A percentile compares a stretch with the other conserved stretches of the same genome.
phyloP scores from a whole-genome alignment of 2,888 invertebrate genomes.

The Bembecia ichneumoniformis region DNA sequence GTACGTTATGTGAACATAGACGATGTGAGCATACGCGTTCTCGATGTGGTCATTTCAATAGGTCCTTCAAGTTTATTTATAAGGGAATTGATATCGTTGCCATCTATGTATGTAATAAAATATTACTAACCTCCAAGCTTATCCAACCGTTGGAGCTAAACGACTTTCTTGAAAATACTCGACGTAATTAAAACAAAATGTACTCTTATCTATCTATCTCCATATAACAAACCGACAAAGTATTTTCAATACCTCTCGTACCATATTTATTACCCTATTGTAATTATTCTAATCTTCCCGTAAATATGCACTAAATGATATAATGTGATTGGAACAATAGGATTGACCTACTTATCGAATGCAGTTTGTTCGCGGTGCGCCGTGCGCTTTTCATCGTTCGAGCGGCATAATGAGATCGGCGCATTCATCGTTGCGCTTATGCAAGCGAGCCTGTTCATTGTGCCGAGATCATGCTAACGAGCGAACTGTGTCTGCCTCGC shows the following conservation, averaged over 20 bases:
- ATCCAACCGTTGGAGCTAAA: too few relatives aligned
- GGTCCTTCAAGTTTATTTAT: too few relatives aligned
- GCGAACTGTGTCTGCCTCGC: constrained; percentile 5
- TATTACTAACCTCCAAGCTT: too few relatives aligned
- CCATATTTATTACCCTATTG: not conserved
- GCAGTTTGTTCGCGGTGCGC: constrained; percentile 27
- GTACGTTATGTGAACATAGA: not conserved
- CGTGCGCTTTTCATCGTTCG: constrained; percentile 44
- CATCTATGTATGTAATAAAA: too few relatives aligned
- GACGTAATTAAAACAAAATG: too few relatives aligned
- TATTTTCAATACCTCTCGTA: too few relatives aligned
- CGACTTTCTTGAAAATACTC: too few relatives aligned
- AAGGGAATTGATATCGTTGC: too few relatives aligned
- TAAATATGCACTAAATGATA: not conserved
- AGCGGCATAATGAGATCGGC: constrained; percentile 43
- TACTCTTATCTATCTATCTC: too few relatives aligned
- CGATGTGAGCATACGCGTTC: too few relatives aligned
- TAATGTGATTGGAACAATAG: constrained; percentile 28
- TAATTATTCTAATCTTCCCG: not conserved
- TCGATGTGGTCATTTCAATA: too few relatives aligned
- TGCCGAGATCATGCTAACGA: constrained; percentile 25
- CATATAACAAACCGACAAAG: too few relatives aligned
- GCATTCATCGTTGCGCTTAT: constrained; percentile 31
- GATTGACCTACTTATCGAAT: constrained; percentile 40
- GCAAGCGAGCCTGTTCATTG: constrained; percentile 17